Percentiles rank a stretch among this genome's conserved stretches.
Evolutionary conservation across 2,113 vertebrate genomes (phyloP).

Genomic region (Micromys minutus): DNA sequence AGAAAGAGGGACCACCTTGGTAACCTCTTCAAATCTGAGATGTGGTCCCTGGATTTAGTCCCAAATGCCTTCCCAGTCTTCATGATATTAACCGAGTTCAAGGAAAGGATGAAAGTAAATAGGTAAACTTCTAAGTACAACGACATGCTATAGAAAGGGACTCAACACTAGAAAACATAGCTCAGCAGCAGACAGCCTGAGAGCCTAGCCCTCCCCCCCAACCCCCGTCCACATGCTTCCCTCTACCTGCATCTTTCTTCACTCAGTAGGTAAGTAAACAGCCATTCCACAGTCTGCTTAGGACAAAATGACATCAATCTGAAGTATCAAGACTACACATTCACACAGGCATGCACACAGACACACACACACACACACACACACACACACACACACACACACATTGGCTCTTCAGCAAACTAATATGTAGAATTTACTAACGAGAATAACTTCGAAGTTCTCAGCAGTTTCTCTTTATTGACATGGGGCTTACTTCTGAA

Average conservation of each 20-base stretch:
- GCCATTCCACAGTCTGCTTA: neutral
- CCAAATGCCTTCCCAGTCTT: neutral
- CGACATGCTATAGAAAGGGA: neutral
- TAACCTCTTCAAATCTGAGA: neutral
- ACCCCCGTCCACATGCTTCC: neutral
- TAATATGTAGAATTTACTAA: neutral
- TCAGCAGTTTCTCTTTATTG: constrained; percentile 57
- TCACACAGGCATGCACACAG: neutral
- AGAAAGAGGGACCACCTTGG: neutral
- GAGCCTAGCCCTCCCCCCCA: neutral
- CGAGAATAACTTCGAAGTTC: constrained; percentile 46
- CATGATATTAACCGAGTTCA: neutral
- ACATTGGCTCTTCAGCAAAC: neutral
- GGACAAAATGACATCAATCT: neutral
- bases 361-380: neutral
- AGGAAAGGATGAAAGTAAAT: neutral
- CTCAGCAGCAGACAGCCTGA: neutral
- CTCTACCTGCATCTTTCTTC: neutral
- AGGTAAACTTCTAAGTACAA: neutral
- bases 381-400: neutral
- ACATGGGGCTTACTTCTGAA: constrained; percentile 57
- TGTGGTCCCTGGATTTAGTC: neutral
- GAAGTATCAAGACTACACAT: neutral
- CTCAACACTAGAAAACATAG: neutral
- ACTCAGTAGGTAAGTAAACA: neutral